Percentiles rank a stretch among this genome's conserved stretches.
Evolutionary conservation across 92 coral and sea anemone species (phyloP).

Genomic region (Hydrozoanthus gracilis): DNA sequence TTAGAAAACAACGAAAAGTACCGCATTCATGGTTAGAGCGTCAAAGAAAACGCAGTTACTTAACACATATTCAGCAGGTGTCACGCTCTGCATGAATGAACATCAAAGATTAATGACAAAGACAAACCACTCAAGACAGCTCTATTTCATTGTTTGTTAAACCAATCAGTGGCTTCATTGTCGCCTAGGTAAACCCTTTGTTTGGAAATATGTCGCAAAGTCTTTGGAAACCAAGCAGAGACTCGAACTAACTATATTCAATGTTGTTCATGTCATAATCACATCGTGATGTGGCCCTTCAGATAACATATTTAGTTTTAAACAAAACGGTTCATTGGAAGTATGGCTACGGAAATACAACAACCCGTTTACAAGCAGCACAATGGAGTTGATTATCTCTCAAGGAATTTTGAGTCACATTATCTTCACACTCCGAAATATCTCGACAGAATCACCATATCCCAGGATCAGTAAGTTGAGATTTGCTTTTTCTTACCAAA

Average conservation of each 20-base stretch:
- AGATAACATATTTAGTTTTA: background rate
- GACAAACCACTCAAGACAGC: background rate
- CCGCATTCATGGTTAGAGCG: background rate
- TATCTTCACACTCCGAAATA: constrained; percentile 83
- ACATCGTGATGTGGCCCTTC: constrained; percentile 9
- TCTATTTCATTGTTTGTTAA: constrained; percentile 51
- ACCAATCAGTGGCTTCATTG: constrained; percentile 61
- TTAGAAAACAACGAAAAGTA: too few relatives aligned
- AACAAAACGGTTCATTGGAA: background rate
- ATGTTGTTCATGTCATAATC: background rate
- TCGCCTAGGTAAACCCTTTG: constrained; percentile 77
- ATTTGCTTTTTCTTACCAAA: background rate
- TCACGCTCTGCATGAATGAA: constrained; percentile 11
- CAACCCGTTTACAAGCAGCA: constrained; percentile 67
- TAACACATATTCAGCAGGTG: background rate
- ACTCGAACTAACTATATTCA: background rate
- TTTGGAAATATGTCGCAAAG: constrained; percentile 51
- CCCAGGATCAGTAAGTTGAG: constrained; percentile 74
- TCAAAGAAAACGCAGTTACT: background rate
- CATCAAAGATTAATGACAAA: constrained; percentile 30
- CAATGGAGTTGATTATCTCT: constrained; percentile 86
- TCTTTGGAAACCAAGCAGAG: constrained; percentile 30
- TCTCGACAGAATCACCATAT: constrained; percentile 84
- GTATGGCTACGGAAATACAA: constrained; percentile 74
- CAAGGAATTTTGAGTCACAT: constrained; percentile 92